Evolutionary conservation across 2,797 vertebrate genomes (phyloP).

Genomic region (Buceros bicornis): DNA sequence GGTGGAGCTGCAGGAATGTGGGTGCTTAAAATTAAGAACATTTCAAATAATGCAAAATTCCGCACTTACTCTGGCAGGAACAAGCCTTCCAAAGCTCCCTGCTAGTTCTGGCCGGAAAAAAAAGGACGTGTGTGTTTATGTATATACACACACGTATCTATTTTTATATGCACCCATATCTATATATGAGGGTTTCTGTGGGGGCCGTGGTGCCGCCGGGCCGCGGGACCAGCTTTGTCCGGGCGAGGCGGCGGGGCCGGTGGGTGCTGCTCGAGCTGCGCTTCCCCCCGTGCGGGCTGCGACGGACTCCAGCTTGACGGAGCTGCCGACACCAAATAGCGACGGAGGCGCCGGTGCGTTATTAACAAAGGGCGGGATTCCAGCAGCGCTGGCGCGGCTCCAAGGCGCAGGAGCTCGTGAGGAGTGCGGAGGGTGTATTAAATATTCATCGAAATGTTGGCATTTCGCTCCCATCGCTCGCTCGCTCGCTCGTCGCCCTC

Average conservation of each 20-base stretch:
- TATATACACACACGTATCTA: rapidly evolving
- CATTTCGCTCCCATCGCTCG: constrained; percentile 5
- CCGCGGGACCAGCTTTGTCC: neutral
- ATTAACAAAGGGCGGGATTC: constrained; percentile 79
- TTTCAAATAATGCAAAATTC: neutral
- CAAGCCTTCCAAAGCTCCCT: neutral
- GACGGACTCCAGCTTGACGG: constrained; percentile 14
- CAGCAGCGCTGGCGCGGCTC: constrained; percentile 75
- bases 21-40: neutral
- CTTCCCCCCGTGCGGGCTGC: neutral
- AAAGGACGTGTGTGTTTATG: rapidly evolving
- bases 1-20: neutral
- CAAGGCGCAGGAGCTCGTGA: constrained; percentile 58
- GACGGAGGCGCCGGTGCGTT: constrained; percentile 48
- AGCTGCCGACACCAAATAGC: neutral
- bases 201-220: neutral
- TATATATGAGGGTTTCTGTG: rapidly evolving
- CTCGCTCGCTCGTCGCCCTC: neutral
- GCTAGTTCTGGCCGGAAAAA: neutral
- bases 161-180: rapidly evolving
- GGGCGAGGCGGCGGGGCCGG: neutral
- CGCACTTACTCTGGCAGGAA: neutral
- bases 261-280: neutral
- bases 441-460: constrained; percentile 76
- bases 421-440: constrained; percentile 47